Evolutionary conservation across 2,797 vertebrate species (phyloP).

Genomic region (Kryptolebias ocellatus): DNA sequence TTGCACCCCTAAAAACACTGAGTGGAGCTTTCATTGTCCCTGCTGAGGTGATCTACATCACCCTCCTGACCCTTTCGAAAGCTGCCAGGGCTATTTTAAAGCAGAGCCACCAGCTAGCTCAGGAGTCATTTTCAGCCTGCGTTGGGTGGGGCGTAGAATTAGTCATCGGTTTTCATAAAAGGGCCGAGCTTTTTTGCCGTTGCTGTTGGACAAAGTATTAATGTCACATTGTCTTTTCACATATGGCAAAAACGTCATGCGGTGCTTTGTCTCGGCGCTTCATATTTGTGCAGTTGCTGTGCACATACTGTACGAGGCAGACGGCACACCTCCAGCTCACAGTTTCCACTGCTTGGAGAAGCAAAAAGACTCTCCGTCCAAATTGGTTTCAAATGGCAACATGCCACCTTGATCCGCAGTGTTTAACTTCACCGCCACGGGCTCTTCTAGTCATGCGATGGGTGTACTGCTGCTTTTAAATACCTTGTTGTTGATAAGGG

Average conservation of each 20-base stretch:
- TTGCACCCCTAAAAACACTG: not conserved
- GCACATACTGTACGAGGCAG: not conserved
- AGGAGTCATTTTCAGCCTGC: conserved; percentile 41
- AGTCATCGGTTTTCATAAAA: conserved; percentile 74
- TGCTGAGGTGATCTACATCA: conserved; percentile 4
- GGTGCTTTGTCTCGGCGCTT: not conserved
- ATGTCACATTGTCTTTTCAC: conserved; percentile 16
- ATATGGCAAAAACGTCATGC: not conserved
- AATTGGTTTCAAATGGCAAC: conserved; percentile 20
- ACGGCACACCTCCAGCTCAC: not conserved
- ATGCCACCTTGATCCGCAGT: not conserved
- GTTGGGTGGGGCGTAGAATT: conserved; percentile 69
- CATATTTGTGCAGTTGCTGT: not conserved
- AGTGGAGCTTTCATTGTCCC: conserved; percentile 15
- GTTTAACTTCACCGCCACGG: not conserved
- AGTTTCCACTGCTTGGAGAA: conserved; percentile 27
- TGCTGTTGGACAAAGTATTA: conserved; percentile 9
- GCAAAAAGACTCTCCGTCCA: not conserved
- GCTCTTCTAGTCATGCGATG: conserved; percentile 14
- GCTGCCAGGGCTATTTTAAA: conserved; percentile 46
- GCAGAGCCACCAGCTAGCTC: conserved; percentile 11
- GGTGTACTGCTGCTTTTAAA: conserved; percentile 18
- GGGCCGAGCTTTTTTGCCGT: conserved; percentile 21
- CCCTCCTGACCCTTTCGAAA: conserved; percentile 9
- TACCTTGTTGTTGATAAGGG: conserved; percentile 13